Percentiles rank a stretch among this genome's conserved stretches.
These are phyloP conservation scores for Ashinkailepas kermadecensis DNA, from an alignment of 2,888 invertebrate species.

Conservation along the genomic window DNA sequence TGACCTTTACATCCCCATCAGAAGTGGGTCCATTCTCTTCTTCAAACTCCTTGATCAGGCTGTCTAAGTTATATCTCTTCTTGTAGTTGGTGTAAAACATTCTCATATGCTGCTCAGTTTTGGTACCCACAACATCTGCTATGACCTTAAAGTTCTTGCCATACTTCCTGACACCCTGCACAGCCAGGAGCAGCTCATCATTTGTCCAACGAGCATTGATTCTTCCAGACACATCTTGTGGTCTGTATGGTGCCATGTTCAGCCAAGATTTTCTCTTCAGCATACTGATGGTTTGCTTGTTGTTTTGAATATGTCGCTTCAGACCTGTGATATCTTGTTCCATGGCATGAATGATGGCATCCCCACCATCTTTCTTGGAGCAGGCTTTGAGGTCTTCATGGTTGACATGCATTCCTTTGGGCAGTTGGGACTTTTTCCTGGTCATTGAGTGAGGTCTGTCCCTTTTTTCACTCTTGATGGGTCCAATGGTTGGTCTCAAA, in stretches of 20 bases:
- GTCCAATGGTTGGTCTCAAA: slow-evolving; percentile 36
- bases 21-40: slow-evolving; percentile 47
- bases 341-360: slow-evolving; percentile 70
- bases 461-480: slow-evolving; percentile 34
- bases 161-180: slow-evolving; percentile 61
- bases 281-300: slow-evolving; percentile 83
- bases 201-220: slow-evolving; percentile 85
- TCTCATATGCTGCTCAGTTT: slow-evolving; percentile 85
- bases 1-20: background rate
- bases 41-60: slow-evolving; percentile 75
- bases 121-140: slow-evolving; percentile 88
- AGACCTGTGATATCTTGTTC: slow-evolving; percentile 89
- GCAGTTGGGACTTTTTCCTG: slow-evolving; percentile 64
- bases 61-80: slow-evolving; percentile 78
- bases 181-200: slow-evolving; percentile 82
- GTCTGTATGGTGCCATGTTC: slow-evolving; percentile 43
- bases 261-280: slow-evolving; percentile 65
- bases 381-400: slow-evolving; percentile 77
- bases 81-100: slow-evolving; percentile 87
- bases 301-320: slow-evolving; percentile 93
- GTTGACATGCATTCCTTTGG: slow-evolving; percentile 94
- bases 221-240: slow-evolving; percentile 46
- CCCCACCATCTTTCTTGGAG: slow-evolving; percentile 4
- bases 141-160: slow-evolving; percentile 84
- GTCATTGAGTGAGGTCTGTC: slow-evolving; percentile 33